Evolutionary conservation across 2,797 vertebrate species (phyloP), one percentile per base, ranked within the genome.

Genomic region (Emys orbicularis): DNA sequence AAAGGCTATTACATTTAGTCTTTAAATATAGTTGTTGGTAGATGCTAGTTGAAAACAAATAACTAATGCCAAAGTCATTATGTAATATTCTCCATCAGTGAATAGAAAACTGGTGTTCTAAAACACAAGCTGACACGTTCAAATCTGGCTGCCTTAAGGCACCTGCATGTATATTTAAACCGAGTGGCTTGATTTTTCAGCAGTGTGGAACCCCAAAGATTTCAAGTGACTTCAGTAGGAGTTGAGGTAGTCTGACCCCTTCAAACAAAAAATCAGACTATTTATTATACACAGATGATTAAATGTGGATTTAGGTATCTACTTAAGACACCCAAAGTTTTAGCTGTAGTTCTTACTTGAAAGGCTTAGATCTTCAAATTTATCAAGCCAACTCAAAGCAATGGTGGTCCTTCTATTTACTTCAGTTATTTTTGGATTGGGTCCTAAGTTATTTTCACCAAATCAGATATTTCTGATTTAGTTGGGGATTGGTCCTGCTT

Each of bases 81-180:
- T 81, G 21, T 56, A 94, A 81, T 53, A 87, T 89, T 90, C 44
- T 68, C 37, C 8, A 84, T 79, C 81, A 92, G 4, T 65, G 8
- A 52, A 81, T 54, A 50, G 15, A 90, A 84, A 85, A 94, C 68
- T 68, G 89, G 37, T 52, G 19, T 83, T 93, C 87, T 61, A 92
- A 19, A 79, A 91, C 41, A 86, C 47, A 86, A 79, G 21, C 31
- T 61, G 76, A 83, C 89, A 77, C 8, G 81, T 84, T 95, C 90
- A 90, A 53, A 94, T 41, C 2, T 61, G 52, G 10, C 19, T 79
- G 91, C 93, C 90, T 10, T 23, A 90, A 50, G 81, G 89, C 74
- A 91, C 74, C 41, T 95, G 83, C 95, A 96, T 95, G 90, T 81
- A 57, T 49, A 65, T 56, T 91, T 95, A 54, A 90, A 93, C 49